Evolutionary conservation across 92 coral and sea anemone species (phyloP).

Genomic region (Epizoanthus stellaris): DNA sequence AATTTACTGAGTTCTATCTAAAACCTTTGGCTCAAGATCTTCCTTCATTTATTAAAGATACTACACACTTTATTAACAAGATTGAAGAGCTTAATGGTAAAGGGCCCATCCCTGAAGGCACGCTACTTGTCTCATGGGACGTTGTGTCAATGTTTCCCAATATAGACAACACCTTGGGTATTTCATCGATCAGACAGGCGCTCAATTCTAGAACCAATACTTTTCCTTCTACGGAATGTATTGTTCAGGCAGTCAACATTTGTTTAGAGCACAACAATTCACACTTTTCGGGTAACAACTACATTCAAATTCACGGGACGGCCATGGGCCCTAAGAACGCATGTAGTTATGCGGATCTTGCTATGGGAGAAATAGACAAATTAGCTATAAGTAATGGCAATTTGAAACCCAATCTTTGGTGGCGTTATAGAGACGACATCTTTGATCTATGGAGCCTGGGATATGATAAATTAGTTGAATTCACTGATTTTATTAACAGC

Average conservation of each 20-base stretch:
- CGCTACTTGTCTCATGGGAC: conserved; percentile 29
- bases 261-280: conserved; percentile 46
- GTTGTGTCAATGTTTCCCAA: conserved; percentile 52
- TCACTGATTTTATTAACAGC: no score
- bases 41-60: conserved; percentile 59
- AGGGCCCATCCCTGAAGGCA: conserved; percentile 7
- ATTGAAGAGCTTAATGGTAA: conserved; percentile 14
- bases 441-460: no score
- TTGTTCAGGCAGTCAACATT: conserved; percentile 41
- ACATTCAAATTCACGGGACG: conserved; percentile 43
- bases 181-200: conserved; percentile 20
- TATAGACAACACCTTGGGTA: conserved; percentile 14
- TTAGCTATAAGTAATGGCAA: neutral
- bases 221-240: conserved; percentile 53
- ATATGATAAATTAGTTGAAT: no score
- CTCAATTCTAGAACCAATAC: conserved; percentile 4
- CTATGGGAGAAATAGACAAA: conserved; percentile 27
- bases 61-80: conserved; percentile 36
- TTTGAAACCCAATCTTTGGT: conserved; percentile 24
- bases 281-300: conserved; percentile 35
- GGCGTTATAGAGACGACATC: conserved; percentile 40
- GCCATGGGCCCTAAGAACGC: conserved; percentile 37
- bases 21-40: conserved; percentile 58
- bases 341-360: conserved; percentile 45
- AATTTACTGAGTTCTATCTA: conserved; percentile 51